Percentiles rank a stretch among this genome's conserved stretches.
These are phyloP conservation scores for Aphidoletes aphidimyza DNA, from an alignment of 2,888 invertebrate genomes.

Conservation along the genomic window DNA sequence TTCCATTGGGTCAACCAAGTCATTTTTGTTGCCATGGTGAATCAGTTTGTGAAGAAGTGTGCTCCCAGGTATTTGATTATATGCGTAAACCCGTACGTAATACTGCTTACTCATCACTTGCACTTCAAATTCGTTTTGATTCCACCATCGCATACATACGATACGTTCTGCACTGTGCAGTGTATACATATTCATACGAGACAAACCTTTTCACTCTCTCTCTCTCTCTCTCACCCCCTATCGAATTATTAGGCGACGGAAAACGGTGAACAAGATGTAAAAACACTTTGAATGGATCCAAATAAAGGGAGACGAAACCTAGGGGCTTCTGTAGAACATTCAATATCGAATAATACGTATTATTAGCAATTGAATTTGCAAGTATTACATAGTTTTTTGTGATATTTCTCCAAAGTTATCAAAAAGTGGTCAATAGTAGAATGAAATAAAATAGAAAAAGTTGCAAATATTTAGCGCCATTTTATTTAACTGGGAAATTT, in stretches of 20 bases:
- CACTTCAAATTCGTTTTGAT: background rate
- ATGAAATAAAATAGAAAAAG: too few relatives aligned
- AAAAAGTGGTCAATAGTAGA: too few relatives aligned
- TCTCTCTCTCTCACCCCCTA: background rate
- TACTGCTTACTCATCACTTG: slow-evolving; percentile 32
- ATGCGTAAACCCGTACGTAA: slow-evolving; percentile 8
- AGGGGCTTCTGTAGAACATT: too few relatives aligned
- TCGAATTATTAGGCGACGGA: background rate
- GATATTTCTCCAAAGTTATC: too few relatives aligned
- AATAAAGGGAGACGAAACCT: slow-evolving; percentile 32
- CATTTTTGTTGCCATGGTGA: slow-evolving; percentile 28
- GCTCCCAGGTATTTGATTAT: slow-evolving; percentile 33
- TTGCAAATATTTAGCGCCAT: too few relatives aligned
- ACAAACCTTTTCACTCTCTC: background rate
- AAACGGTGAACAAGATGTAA: slow-evolving; percentile 24
- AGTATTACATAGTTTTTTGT: too few relatives aligned
- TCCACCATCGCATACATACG: too few relatives aligned
- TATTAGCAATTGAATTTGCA: too few relatives aligned
- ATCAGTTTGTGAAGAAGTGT: background rate
- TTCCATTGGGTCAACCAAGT: slow-evolving; percentile 41
- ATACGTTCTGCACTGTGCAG: too few relatives aligned
- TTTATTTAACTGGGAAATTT: too few relatives aligned
- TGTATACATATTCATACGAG: slow-evolving; percentile 3
- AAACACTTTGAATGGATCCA: slow-evolving; percentile 11
- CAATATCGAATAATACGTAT: too few relatives aligned